Evolutionary conservation across 1,140 invertebrate genomes (phyloP), one percentile per base, ranked within the genome.

Genomic region (Macrostomum lignano): DNA sequence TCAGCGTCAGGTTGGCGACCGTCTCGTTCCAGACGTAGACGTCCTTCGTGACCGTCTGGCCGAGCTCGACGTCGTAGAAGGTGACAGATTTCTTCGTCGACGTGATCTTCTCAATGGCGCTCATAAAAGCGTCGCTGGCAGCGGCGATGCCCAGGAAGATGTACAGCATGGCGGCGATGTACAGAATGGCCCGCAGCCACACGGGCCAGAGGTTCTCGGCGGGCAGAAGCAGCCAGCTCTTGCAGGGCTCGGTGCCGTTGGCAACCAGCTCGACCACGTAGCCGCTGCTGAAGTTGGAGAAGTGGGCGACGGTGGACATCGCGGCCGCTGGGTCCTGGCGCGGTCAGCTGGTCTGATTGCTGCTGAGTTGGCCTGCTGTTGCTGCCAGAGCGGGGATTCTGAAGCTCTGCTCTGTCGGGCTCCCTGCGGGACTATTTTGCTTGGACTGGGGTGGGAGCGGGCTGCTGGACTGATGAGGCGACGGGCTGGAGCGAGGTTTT

Each of bases 101-200:
- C 67, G 33, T 60, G 60, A n/a, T n/a, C n/a, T n/a, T n/a, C 43
- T 69, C 67, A 34, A 70, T 68, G 38, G 65, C 53, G 28, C 63
- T 60, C 66, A 68, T 67, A 44, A 68, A 67, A 34, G 61, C 52
- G 43, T 64, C 63, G 17, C 60, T 59, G 6, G 67, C 58, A 40
- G 69, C 67, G 21, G 67, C 64, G 17, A 68, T 44, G n/a, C 50
- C 50, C 7, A 52, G 28, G 39, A 52, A 52, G 11, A 50, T 31
- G 31, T 48, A 52, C 1, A 41, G 17, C 35, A 51, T 44, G 7
- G 43, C 44, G 3, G 49, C 2, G 13, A 47, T 35, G 37, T 52
- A 52, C 3, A 52, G 42, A 17, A 50, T 33, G 7, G 42, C 45
- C 2, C 50, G 44, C 5, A 49, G 2, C 5, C 33, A 40, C 6